Evolutionary conservation across 1,140 invertebrate species (phyloP).

Genomic region (Pogonomyrmex barbatus): DNA sequence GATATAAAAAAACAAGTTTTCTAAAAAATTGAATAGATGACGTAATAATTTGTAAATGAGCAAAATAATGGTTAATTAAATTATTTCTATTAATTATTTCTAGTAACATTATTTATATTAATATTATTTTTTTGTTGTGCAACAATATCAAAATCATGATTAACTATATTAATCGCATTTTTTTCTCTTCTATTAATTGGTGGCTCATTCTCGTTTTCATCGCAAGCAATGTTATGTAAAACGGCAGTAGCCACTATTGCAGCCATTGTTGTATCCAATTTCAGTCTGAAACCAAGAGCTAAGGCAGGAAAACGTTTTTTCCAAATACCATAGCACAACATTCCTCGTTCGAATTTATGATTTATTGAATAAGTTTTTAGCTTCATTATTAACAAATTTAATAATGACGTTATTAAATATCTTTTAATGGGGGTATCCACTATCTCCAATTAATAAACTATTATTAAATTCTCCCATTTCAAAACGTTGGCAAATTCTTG

Average conservation of each 20-base stretch:
- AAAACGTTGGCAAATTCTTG: not conserved
- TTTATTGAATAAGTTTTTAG: not conserved
- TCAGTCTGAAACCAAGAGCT: not conserved
- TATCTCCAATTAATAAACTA: not conserved
- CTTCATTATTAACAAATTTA: not conserved
- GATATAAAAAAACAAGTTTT: no score
- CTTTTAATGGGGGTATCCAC: not conserved
- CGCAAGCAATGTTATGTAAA: not conserved
- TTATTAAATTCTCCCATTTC: not conserved
- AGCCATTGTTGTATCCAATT: not conserved
- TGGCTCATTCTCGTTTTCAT: not conserved
- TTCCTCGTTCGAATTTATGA: not conserved
- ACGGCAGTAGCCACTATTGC: not conserved
- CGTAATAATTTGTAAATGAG: no score
- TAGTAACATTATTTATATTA: no score
- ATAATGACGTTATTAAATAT: not conserved
- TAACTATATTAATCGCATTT: not conserved
- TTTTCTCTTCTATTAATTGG: not conserved
- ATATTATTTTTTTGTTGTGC: no score
- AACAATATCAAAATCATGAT: no score
- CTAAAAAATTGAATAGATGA: no score
- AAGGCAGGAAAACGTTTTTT: not conserved
- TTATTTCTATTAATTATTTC: no score
- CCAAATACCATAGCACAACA: not conserved
- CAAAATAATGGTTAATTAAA: no score